phyloP scores from a whole-genome alignment of 2,797 vertebrate species.

The Sebastiscus tertius region DNA sequence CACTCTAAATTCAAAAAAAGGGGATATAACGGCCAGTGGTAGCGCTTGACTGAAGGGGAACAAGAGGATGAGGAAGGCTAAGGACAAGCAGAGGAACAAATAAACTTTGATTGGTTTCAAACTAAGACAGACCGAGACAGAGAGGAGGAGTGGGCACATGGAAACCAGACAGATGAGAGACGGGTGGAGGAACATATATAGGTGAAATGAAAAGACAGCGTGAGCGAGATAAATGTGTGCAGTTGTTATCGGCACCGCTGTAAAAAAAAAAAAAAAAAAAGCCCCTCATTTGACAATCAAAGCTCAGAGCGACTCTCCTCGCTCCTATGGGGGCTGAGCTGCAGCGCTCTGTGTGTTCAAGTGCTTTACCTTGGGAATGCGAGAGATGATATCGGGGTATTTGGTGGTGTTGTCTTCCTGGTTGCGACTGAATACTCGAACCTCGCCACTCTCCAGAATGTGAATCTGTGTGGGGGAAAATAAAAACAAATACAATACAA shows the following conservation, averaged over 20 bases:
- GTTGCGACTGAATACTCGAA: constrained; percentile 91
- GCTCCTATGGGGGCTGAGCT: constrained; percentile 29
- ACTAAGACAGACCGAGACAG: not conserved
- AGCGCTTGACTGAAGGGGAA: not conserved
- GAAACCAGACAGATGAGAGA: constrained; percentile 21
- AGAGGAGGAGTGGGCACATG: not conserved
- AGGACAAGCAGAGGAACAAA: constrained; percentile 3
- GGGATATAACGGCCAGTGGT: not conserved
- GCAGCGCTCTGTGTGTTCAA: not conserved
- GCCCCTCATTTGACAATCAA: constrained; percentile 37
- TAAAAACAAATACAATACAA: not conserved
- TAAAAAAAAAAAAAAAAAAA: constrained; percentile 8
- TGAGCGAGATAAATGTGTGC: constrained; percentile 32
- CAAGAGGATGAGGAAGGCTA: not conserved
- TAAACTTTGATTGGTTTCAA: constrained; percentile 6
- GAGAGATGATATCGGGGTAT: constrained; percentile 91
- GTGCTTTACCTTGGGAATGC: constrained; percentile 87
- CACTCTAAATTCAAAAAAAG: not conserved
- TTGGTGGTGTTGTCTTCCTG: constrained; percentile 93
- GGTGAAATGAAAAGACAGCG: constrained; percentile 21
- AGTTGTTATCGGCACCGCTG: constrained; percentile 25
- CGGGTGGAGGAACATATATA: not conserved
- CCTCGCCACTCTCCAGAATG: constrained; percentile 87
- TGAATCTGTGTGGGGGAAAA: constrained; percentile 84
- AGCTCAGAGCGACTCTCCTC: not conserved